A percentile compares a stretch with the other conserved stretches of the same genome.
Conservation (phyloP, 2,797 vertebrate species). For the Megalops cyprinoides region DNA sequence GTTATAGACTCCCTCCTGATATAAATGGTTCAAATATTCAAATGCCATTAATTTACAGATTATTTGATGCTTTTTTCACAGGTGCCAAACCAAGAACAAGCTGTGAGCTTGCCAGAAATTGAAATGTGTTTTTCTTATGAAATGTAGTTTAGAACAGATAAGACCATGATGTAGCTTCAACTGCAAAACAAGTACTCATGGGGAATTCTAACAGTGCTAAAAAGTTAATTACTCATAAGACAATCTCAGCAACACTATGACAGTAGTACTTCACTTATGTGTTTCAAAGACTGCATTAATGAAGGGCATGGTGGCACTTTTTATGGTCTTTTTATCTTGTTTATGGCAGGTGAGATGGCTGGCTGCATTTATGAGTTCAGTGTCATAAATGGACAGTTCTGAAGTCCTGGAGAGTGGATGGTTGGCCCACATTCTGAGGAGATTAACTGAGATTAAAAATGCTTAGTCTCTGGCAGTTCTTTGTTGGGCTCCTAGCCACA, state of each 20-base stretch:
- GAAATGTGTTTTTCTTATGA: background rate
- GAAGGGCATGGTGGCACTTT: constrained; percentile 27
- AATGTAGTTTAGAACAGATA: background rate
- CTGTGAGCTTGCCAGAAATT: background rate
- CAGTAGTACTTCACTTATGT: background rate
- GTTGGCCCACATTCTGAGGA: constrained; percentile 67
- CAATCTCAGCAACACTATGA: background rate
- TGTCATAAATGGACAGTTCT: constrained; percentile 61
- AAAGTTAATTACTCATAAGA: background rate
- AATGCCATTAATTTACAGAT: constrained; percentile 11
- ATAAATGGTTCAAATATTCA: background rate
- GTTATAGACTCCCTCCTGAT: background rate
- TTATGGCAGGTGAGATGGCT: constrained; percentile 16
- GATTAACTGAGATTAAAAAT: constrained; percentile 79
- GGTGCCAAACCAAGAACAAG: background rate
- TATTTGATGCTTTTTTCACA: constrained; percentile 1
- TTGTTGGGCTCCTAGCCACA: constrained; percentile 67
- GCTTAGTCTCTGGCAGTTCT: constrained; percentile 73
- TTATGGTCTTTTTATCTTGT: constrained; percentile 25
- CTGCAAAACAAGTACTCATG: background rate
- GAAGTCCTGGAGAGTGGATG: constrained; percentile 66
- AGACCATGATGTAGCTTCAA: background rate
- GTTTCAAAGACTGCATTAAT: constrained; percentile 7
- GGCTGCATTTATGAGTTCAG: constrained; percentile 35
- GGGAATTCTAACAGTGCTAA: background rate